Evolutionary conservation across 2,888 invertebrate species (phyloP).

Genomic region (Rhodophaea formosa): DNA sequence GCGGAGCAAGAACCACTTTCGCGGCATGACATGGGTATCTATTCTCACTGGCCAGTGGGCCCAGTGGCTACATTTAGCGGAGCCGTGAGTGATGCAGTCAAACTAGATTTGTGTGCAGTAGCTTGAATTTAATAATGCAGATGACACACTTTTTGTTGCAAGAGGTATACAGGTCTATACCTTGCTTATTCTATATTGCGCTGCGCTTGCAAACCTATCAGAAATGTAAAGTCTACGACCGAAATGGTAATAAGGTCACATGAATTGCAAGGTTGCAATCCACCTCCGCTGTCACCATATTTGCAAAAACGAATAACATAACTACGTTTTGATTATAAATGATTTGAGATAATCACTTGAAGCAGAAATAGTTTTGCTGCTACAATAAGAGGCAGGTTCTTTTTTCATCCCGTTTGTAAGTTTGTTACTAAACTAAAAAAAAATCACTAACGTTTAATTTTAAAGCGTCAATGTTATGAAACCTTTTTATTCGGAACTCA

Average conservation of each 20-base stretch:
- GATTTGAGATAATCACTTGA: no score
- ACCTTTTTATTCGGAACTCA: no score
- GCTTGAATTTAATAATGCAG: constrained; percentile 41
- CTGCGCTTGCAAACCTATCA: background rate
- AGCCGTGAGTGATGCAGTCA: constrained; percentile 43
- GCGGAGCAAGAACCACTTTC: constrained; percentile 65
- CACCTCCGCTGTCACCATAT: constrained; percentile 7
- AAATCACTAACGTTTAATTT: no score
- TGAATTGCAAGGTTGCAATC: constrained; percentile 1
- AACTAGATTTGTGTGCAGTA: constrained; percentile 49
- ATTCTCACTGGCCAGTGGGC: constrained; percentile 41
- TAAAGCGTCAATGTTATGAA: no score
- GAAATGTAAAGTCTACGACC: background rate
- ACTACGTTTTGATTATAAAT: background rate
- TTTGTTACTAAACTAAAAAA: no score
- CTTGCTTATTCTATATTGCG: background rate
- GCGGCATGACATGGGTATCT: constrained; percentile 41
- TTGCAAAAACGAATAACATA: background rate
- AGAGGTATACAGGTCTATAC: no score
- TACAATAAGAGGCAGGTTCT: no score
- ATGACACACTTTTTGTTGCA: constrained; percentile 29
- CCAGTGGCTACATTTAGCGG: constrained; percentile 37
- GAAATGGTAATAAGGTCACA: background rate
- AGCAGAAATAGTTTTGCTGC: no score
- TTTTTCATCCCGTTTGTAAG: no score